Evolutionary conservation across 23 tunicate species (phyloP).

Genomic region (Styela clava): DNA sequence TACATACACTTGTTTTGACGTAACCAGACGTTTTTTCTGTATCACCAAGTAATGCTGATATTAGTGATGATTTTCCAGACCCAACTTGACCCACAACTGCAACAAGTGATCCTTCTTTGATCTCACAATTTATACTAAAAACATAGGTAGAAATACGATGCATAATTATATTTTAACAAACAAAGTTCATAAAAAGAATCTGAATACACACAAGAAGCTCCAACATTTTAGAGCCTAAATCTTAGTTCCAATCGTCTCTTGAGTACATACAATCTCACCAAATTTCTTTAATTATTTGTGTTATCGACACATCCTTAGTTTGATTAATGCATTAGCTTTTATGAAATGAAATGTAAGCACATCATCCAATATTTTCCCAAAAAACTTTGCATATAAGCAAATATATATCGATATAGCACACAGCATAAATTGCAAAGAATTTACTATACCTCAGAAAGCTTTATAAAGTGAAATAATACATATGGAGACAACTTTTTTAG

Average conservation of each 20-base stretch:
- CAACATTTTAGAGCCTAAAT: background rate
- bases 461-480: too few relatives aligned
- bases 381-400: too few relatives aligned
- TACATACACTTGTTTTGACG: slow-evolving; percentile 33
- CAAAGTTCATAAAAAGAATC: too few relatives aligned
- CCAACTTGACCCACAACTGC: slow-evolving; percentile 99
- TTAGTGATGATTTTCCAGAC: slow-evolving; percentile 89
- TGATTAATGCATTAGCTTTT: too few relatives aligned
- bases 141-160: background rate
- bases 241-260: background rate
- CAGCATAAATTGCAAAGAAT: too few relatives aligned
- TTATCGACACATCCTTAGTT: too few relatives aligned
- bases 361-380: too few relatives aligned
- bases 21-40: slow-evolving; percentile 63
- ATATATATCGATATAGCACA: too few relatives aligned
- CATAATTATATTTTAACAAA: background rate
- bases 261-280: background rate
- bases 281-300: too few relatives aligned
- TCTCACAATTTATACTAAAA: slow-evolving; percentile 49
- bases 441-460: too few relatives aligned
- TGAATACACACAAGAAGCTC: background rate
- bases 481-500: too few relatives aligned
- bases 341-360: too few relatives aligned
- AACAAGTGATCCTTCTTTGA: slow-evolving; percentile 68
- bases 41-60: slow-evolving; percentile 89